Percentiles rank a stretch among this genome's conserved stretches.
phyloP scores from a whole-genome alignment of 2,113 vertebrate genomes.

The Pelvicachromis taeniatus region DNA sequence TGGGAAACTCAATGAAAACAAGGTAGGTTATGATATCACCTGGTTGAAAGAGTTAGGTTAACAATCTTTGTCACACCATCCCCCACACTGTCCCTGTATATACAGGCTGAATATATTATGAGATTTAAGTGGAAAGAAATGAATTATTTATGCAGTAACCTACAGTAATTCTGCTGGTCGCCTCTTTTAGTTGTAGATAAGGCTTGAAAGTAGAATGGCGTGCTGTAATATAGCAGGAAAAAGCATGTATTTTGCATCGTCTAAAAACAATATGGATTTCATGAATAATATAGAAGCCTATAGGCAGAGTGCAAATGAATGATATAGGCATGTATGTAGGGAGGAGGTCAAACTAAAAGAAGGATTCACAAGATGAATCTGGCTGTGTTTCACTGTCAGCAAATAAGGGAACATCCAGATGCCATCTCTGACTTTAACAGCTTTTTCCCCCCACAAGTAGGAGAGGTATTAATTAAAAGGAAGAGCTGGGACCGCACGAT shows the following conservation, averaged over 20 bases:
- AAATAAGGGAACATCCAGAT: not conserved
- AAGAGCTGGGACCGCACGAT: not conserved
- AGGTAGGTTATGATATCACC: not conserved
- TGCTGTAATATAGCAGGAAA: constrained; percentile 7
- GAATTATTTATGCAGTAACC: constrained; percentile 17
- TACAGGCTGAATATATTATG: not conserved
- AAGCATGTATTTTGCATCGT: constrained; percentile 28
- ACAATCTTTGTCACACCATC: not conserved
- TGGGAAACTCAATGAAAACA: not conserved
- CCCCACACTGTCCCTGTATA: not conserved
- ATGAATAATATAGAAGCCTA: constrained; percentile 57
- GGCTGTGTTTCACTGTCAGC: not conserved
- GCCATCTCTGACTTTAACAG: not conserved
- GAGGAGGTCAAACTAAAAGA: not conserved
- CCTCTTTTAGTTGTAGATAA: constrained; percentile 33
- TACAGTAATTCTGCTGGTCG: constrained; percentile 2
- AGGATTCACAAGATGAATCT: not conserved
- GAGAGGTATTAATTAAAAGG: not conserved
- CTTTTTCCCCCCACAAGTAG: not conserved
- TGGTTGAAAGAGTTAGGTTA: not conserved
- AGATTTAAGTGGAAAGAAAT: constrained; percentile 1
- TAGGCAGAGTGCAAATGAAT: constrained; percentile 25
- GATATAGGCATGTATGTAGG: constrained; percentile 2
- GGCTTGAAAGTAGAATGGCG: not conserved
- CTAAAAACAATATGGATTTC: constrained; percentile 50